phyloP scores from a whole-genome alignment of 2,888 invertebrate species.

The Taphrorychus bicolor region DNA sequence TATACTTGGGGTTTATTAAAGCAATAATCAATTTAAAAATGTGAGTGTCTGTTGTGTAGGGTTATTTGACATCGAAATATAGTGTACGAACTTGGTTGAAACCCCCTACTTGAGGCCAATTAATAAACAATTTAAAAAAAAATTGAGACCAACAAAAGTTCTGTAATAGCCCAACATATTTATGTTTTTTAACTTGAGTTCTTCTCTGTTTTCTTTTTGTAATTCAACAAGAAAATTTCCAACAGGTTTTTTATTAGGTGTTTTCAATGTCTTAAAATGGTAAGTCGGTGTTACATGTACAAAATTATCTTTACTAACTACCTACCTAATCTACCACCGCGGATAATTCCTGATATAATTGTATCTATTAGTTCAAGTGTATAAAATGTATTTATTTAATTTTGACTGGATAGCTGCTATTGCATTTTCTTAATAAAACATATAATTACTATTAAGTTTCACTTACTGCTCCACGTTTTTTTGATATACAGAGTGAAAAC shows the following conservation, averaged over 20 bases:
- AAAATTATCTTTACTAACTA: too few species aligned
- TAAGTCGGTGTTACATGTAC: slow-evolving; percentile 35
- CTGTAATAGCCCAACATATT: not conserved
- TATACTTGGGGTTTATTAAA: slow-evolving; percentile 17
- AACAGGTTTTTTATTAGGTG: slow-evolving; percentile 1
- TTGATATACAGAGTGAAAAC: too few species aligned
- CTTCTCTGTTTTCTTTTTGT: too few species aligned
- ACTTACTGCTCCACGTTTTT: too few species aligned
- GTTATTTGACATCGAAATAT: slow-evolving; percentile 11
- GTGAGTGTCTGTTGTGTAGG: not conserved
- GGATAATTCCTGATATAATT: too few species aligned
- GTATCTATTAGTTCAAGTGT: too few species aligned
- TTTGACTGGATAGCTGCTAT: not conserved
- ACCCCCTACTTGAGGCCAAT: not conserved
- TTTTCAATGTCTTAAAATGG: slow-evolving; percentile 24
- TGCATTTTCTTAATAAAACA: not conserved
- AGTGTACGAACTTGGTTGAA: not conserved
- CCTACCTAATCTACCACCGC: too few species aligned
- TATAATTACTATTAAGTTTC: not conserved
- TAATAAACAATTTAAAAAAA: not conserved
- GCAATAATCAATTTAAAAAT: slow-evolving; percentile 21
- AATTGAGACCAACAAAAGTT: not conserved
- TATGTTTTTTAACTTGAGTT: too few species aligned
- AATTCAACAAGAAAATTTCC: not conserved
- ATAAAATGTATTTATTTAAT: not conserved